Percentiles rank a stretch among this genome's conserved stretches.
Evolutionary conservation across 2,888 invertebrate species (phyloP).

Genomic region (Hypomecis atomaria): DNA sequence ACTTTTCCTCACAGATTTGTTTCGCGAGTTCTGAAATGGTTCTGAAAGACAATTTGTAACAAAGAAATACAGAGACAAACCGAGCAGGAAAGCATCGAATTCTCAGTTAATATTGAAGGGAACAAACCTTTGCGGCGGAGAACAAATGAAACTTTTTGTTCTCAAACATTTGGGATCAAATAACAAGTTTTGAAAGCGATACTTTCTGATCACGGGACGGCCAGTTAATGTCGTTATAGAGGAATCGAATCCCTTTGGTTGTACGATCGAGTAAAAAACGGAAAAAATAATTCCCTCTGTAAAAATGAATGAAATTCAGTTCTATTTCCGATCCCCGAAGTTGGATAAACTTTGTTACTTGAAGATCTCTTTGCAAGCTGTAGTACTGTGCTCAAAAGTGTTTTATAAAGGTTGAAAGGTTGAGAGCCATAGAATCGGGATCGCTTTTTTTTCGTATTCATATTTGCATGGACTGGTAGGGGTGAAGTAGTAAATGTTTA

Average conservation of each 20-base stretch:
- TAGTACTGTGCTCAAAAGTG: constrained; percentile 1
- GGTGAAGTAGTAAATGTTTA: neutral
- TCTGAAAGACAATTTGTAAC: constrained; percentile 21
- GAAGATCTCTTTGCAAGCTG: constrained; percentile 8
- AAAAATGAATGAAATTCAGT: constrained; percentile 13
- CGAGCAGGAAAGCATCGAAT: constrained; percentile 22
- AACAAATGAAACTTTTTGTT: constrained; percentile 36
- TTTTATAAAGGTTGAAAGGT: constrained; percentile 7
- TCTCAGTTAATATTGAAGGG: constrained; percentile 31
- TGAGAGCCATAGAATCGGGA: neutral
- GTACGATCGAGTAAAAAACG: constrained; percentile 11
- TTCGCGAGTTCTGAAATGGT: constrained; percentile 16
- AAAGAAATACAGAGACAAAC: constrained; percentile 17
- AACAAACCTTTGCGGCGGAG: constrained; percentile 31
- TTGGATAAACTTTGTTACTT: constrained; percentile 14
- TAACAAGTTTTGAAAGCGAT: constrained; percentile 35
- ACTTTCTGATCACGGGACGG: constrained; percentile 30
- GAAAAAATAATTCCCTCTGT: constrained; percentile 18
- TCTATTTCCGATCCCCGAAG: constrained; percentile 1
- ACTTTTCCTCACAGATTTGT: constrained; percentile 6
- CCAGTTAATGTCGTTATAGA: constrained; percentile 30
- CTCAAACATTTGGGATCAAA: constrained; percentile 36
- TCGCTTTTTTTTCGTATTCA: neutral
- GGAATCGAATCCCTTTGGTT: constrained; percentile 29
- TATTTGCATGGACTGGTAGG: neutral